Base-by-base conservation (phyloP, 1,140 invertebrate genomes). In the Danaus plexippus region DNA sequence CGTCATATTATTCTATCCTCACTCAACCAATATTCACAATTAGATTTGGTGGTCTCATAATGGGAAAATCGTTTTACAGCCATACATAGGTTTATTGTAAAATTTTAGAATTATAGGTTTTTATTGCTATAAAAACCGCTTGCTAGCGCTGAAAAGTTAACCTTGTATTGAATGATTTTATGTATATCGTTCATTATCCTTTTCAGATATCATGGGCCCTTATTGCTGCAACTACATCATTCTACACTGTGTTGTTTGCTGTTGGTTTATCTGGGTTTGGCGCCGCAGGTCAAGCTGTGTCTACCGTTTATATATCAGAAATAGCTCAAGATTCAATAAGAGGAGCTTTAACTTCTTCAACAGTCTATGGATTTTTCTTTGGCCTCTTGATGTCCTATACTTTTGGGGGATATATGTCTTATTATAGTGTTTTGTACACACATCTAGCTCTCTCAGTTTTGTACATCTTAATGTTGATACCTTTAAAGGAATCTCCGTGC, bases 271-370 rank as follows among this genome's bases (percentile, higher is more conserved):
- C 68, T 0, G 82, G 82, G 0, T 49, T 77, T 0, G 77, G 82
- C 1, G 74, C 75, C 4, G 80, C 71, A 2, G 80, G 78, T 0
- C 75, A 81, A 22, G 73, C 69, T 0, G 60, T 77, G 1, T 73
- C 77, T 0, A 63, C 77, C 1, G 69, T 85, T 7, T 85, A 75
- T 52, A 78, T 85, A 57, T 69, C 75, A 1, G 82, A 85, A 58
- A 83, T 85, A 63, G 61, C 63, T 43, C 75, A 85, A 45, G 77
- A 83, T 41, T 71, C 80, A 1, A 77, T 85, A 40, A 63, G 82
- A 54, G 82, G 82, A 9, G 68, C 67, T 0, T 42, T 85, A 1
- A 79, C 77, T n/a, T 81, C 81, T 0, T 66, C 71, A 1, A 70
- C 72, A 1, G 77, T 80, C 0, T 71, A 68, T 4, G 66, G 66